A percentile compares a stretch with the other conserved stretches of the same genome.
Conservation (phyloP, 2,888 invertebrate species). For the Melipona bicolor region DNA sequence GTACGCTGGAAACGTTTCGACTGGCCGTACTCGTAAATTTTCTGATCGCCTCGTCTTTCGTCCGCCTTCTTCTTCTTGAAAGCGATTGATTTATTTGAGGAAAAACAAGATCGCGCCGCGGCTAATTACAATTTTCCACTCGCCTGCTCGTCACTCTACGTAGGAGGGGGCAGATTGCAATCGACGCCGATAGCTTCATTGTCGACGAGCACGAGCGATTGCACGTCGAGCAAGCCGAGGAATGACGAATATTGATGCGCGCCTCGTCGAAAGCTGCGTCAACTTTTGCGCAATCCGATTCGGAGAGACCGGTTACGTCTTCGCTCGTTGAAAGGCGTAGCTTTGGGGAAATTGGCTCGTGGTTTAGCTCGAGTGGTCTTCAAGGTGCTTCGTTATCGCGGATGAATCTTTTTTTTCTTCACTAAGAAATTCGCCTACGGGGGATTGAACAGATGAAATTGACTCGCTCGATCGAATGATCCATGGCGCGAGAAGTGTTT, state of each 20-base stretch:
- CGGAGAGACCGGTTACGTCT: constrained; percentile 9
- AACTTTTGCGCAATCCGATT: constrained; percentile 27
- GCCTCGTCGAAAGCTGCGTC: constrained; percentile 11
- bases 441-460: not conserved
- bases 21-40: constrained; percentile 39
- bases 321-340: not conserved
- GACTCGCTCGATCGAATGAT: too few relatives aligned
- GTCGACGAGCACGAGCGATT: constrained; percentile 45
- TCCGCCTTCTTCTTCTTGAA: not conserved
- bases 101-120: constrained; percentile 10
- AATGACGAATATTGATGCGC: constrained; percentile 54
- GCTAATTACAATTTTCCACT: constrained; percentile 53
- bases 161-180: constrained; percentile 23
- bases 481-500: too few relatives aligned
- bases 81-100: constrained; percentile 54
- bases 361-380: not conserved
- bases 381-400: not conserved
- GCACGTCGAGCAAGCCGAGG: constrained; percentile 36
- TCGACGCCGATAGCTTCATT: constrained; percentile 58
- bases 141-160: constrained; percentile 17
- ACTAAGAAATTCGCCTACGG: not conserved
- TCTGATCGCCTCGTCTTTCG: constrained; percentile 20
- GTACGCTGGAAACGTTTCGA: constrained; percentile 44
- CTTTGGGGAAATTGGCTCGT: constrained; percentile 15
- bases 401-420: too few relatives aligned